These are phyloP conservation scores for Calliphora vomitoria DNA, from an alignment of 2,888 invertebrate genomes.

Conservation along the genomic window DNA sequence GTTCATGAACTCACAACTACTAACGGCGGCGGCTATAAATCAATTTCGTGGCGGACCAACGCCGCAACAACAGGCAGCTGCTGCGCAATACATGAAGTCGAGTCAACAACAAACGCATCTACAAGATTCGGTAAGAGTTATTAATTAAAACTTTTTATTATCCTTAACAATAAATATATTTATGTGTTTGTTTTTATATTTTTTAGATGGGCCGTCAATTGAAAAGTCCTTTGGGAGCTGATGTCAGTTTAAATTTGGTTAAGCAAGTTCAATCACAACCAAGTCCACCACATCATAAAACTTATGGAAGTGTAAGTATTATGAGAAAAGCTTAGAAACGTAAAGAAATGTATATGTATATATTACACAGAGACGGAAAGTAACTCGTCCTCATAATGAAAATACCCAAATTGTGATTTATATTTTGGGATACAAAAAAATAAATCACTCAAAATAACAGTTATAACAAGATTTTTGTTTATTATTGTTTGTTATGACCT, in stretches of 20 bases:
- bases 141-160: neutral
- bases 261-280: slow-evolving; percentile 85
- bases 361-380: no score
- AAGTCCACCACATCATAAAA: slow-evolving; percentile 85
- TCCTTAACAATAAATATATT: neutral
- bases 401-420: no score
- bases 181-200: neutral
- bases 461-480: no score
- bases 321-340: no score
- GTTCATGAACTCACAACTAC: slow-evolving; percentile 87
- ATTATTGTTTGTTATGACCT: no score
- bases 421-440: no score
- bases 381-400: no score
- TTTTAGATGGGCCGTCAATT: slow-evolving; percentile 84
- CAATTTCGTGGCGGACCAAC: slow-evolving; percentile 84
- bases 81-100: slow-evolving; percentile 83
- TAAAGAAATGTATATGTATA: no score
- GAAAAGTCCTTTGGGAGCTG: slow-evolving; percentile 84
- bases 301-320: slow-evolving; percentile 83
- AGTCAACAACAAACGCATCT: slow-evolving; percentile 84
- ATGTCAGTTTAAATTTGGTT: slow-evolving; percentile 83
- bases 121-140: slow-evolving; percentile 84
- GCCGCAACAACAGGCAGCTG: slow-evolving; percentile 79
- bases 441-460: no score
- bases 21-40: slow-evolving; percentile 86